A percentile compares a stretch with the other conserved stretches of the same genome.
Conservation (phyloP, 2,113 vertebrate species). For the Callospermophilus lateralis region DNA sequence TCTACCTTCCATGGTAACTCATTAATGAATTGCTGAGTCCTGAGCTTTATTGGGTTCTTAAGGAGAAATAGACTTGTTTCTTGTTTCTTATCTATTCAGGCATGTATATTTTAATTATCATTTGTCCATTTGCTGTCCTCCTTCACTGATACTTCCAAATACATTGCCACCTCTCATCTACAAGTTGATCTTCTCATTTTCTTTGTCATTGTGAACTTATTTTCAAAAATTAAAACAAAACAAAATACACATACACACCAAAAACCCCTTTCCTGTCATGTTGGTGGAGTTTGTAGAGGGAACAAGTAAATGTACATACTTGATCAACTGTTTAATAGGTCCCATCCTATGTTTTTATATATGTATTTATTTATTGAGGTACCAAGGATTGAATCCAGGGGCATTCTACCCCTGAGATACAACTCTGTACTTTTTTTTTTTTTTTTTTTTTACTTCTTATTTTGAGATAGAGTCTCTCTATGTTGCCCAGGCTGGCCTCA, state of each 20-base stretch:
- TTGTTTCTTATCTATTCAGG: neutral
- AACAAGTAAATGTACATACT: neutral
- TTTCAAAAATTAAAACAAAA: neutral
- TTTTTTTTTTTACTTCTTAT: no score
- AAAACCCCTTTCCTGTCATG: neutral
- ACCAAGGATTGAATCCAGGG: no score
- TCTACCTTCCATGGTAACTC: neutral
- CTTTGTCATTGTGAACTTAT: constrained; percentile 30
- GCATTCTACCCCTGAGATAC: no score
- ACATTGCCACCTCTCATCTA: neutral
- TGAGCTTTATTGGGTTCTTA: neutral
- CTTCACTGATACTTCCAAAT: neutral
- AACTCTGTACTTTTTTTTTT: no score
- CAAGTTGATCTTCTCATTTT: constrained; percentile 18
- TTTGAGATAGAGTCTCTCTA: no score
- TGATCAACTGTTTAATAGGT: neutral
- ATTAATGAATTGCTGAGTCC: neutral
- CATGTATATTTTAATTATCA: neutral
- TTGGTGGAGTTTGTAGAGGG: constrained; percentile 11
- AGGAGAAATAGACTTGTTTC: neutral
- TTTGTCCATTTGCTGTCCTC: neutral
- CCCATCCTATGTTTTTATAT: neutral
- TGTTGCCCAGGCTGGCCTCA: no score
- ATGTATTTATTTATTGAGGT: neutral
- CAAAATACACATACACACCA: no score